Percentiles rank a stretch among this genome's conserved stretches.
phyloP scores from a whole-genome alignment of 2,113 vertebrate species.

The Leptosomus discolor region DNA sequence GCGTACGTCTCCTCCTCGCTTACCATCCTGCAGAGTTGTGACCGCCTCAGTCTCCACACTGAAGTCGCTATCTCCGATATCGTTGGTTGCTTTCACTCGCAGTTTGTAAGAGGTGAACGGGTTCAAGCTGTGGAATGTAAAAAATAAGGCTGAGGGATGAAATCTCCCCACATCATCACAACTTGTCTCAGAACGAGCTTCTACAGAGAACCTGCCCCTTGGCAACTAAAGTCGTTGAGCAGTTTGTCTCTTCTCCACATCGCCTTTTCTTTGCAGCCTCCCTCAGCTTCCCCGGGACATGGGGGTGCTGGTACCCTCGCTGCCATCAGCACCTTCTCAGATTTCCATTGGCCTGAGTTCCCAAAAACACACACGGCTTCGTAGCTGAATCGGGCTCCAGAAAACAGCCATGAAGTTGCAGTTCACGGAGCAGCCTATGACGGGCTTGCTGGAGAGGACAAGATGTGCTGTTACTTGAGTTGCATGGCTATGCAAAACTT shows the following conservation, averaged over 20 bases:
- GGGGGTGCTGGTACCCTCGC: background rate
- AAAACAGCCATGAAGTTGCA: background rate
- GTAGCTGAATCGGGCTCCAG: accelerated
- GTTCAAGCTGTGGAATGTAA: slow-evolving; percentile 76
- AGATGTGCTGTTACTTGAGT: background rate
- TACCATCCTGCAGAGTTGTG: slow-evolving; percentile 93
- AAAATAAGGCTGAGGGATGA: background rate
- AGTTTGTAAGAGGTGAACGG: slow-evolving; percentile 94
- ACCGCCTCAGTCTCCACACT: slow-evolving; percentile 86
- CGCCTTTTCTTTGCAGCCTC: background rate
- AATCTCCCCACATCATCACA: too few relatives aligned
- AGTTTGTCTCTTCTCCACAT: background rate
- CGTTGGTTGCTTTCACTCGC: slow-evolving; percentile 93
- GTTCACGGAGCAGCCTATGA: background rate
- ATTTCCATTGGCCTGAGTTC: background rate
- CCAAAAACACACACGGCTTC: background rate
- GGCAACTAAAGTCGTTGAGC: background rate
- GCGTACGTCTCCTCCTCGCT: background rate
- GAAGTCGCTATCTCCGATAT: slow-evolving; percentile 90
- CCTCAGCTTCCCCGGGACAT: background rate
- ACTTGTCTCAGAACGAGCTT: background rate
- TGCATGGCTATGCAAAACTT: background rate
- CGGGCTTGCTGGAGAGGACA: background rate
- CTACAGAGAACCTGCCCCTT: background rate
- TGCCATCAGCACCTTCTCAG: background rate